A percentile compares a stretch with the other conserved stretches of the same genome.
phyloP scores from a whole-genome alignment of 2,888 invertebrate species.

The Caradrina clavipalpis region DNA sequence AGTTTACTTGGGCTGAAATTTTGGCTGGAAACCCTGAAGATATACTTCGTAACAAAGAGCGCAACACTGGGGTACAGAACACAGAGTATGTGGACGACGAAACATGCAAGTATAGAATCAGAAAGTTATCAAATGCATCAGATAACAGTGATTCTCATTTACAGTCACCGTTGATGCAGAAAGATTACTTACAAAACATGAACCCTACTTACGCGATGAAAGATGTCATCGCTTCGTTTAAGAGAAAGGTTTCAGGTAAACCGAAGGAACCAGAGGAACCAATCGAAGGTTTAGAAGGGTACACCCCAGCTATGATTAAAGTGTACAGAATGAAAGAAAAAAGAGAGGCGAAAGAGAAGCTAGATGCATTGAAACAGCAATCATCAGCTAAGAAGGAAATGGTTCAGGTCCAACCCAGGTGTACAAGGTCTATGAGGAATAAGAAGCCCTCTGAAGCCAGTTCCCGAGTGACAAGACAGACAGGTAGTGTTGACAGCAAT shows the following conservation, averaged over 20 bases:
- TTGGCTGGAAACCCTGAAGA: slow-evolving; percentile 92
- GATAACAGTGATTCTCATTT: slow-evolving; percentile 79
- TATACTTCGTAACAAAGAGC: slow-evolving; percentile 89
- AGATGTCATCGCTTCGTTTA: slow-evolving; percentile 92
- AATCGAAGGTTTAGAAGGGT: slow-evolving; percentile 77
- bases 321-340: slow-evolving; percentile 87
- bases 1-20: slow-evolving; percentile 93
- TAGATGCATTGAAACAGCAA: slow-evolving; percentile 75
- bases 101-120: slow-evolving; percentile 85
- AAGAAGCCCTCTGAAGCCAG: slow-evolving; percentile 59
- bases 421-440: slow-evolving; percentile 75
- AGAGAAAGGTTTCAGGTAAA: slow-evolving; percentile 87
- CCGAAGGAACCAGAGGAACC: slow-evolving; percentile 75
- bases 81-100: slow-evolving; percentile 79
- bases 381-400: slow-evolving; percentile 69
- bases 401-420: slow-evolving; percentile 62
- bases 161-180: slow-evolving; percentile 82
- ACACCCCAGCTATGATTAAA: slow-evolving; percentile 91
- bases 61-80: slow-evolving; percentile 68
- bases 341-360: slow-evolving; percentile 82
- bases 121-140: slow-evolving; percentile 85
- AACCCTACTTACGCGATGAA: slow-evolving; percentile 94
- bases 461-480: slow-evolving; percentile 68
- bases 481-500: slow-evolving; percentile 63
- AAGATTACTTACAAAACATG: slow-evolving; percentile 86